Evolutionary conservation across 1,140 invertebrate species (phyloP).

Genomic region (Lordiphosa clarofinis): DNA sequence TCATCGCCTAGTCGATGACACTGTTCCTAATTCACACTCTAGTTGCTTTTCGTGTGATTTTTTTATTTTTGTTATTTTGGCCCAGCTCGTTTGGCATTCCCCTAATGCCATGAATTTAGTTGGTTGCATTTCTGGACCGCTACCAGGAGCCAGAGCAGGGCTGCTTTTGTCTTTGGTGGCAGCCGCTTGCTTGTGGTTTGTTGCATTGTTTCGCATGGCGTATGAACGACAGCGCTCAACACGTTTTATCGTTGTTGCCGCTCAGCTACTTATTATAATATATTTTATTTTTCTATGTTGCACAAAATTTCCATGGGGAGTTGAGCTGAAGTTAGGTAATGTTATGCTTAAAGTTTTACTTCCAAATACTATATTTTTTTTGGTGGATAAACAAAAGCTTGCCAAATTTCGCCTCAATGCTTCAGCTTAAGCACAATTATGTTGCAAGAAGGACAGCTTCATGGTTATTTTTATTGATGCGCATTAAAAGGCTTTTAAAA

Average conservation of each 20-base stretch:
- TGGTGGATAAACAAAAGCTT: no score
- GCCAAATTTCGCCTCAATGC: conserved; percentile 26
- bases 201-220: conserved; percentile 62
- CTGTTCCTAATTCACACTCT: conserved; percentile 2
- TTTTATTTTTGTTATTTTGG: conserved; percentile 45
- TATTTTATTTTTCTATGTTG: conserved; percentile 33
- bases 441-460: conserved; percentile 51
- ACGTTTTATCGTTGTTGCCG: conserved; percentile 57
- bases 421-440: conserved; percentile 56
- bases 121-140: conserved; percentile 56
- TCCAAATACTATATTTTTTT: conserved; percentile 1
- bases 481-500: conserved; percentile 77
- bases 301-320: conserved; percentile 69
- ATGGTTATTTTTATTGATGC: conserved; percentile 67
- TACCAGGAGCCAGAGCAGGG: neutral
- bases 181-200: conserved; percentile 45
- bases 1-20: neutral
- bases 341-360: conserved; percentile 20
- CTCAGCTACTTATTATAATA: conserved; percentile 64
- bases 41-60: conserved; percentile 1
- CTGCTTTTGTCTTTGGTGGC: conserved; percentile 65
- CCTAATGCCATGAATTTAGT: conserved; percentile 74
- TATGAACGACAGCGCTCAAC: conserved; percentile 71
- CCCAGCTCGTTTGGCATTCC: conserved; percentile 66
- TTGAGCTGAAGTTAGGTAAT: conserved; percentile 41